Evolutionary conservation across 2,888 invertebrate genomes (phyloP), one percentile per base, ranked within the genome.

Genomic region (Rhingia rostrata): DNA sequence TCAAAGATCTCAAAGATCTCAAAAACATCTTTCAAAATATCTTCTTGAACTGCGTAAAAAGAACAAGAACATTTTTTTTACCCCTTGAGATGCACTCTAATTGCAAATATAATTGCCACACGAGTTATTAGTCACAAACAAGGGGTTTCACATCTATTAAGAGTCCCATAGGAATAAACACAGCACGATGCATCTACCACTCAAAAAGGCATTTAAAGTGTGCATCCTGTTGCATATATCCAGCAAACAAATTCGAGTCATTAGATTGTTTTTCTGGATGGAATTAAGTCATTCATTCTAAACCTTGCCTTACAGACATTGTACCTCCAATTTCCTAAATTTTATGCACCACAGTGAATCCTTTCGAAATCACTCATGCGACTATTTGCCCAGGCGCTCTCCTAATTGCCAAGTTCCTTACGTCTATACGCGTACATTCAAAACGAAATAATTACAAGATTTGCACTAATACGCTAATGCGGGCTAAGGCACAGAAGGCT

Each of bases 381-480:
- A 78, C 35, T 61, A 63, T 72, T 53, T 58, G 43, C 39, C 22
- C 60, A 53, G 39, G 22, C 72, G 35, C 22, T 22, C 22, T 22
- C 22, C 63, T 83, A 83, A 84, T 75, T 84, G 74, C 74, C 74
- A 75, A 69, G 74, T 60, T 84, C 54, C 12, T 56, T 72, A 30
- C 37, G 37, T 35, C 64, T 64, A 54, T 22, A 22, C 22, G 22
- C 22, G 22, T 22, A 22, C 22, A 22, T 47, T 30, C 39, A 4
- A 22, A 61, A 54, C 12, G n/a, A 70, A 82, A 82, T 77, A 82
- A 77, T 70, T 75, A 66, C 81, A 64, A 75, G 81, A 70, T 82
- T 70, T 51, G 58, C 37, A 74, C 14, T 75, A 81, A 69, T 64
- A 70, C 84, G 74, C 60, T 72, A 72, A 82, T 82, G 84, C 80